Evolutionary conservation across 2,888 invertebrate genomes (phyloP), one percentile per base, ranked within the genome.

Genomic region (Acanthopleura granulata): DNA sequence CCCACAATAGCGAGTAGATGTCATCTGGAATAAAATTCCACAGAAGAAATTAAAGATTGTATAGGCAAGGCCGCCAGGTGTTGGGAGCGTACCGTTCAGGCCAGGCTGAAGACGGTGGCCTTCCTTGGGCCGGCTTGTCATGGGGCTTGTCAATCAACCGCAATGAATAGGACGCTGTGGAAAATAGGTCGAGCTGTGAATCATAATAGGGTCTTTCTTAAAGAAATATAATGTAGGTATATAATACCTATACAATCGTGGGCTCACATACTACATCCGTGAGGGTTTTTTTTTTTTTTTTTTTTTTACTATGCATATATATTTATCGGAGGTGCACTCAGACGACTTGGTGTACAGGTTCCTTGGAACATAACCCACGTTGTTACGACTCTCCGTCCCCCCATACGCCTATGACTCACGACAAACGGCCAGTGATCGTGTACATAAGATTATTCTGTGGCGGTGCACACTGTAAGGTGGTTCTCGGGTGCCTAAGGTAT

Each of bases 161-260:
- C 15, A 66, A 22, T 66, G 66, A 66, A 66, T 66, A 66, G 66
- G 66, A 66, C 66, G 66, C 66, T 27, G 66, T 25, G 12, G n/a
- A 66, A 66, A 27, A 66, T 66, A 66, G 66, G 66, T 66, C 66
- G 29, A 66, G 66, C 66, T 25, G 25, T 66, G 66, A 66, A 66
- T 66, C 66, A 66, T 66, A 66, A 66, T 66, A 66, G 25, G 66
- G 66, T 66, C 27, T 4, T 57, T 57, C n/a, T 4, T n/a, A 57
- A 22, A 57, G 57, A 57, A 57, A 57, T 57, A 18, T 57, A 57
- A 57, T 57, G 57, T 22, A 18, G 40, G n/a, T 22, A 57, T 57
- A 57, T 57, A 57, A 57, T 57, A 57, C 57, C 57, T 57, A 57
- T 57, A 57, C n/a, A 57, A 57, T 57, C 22, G n/a, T 57, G 22